Evolutionary conservation across 2,113 vertebrate species (phyloP).

Genomic region (western clawed frog (Xenopus tropicalis)): UCB_Xtro_10.0 CM004445.2:93172001-93172500

Average conservation of each 20-base stretch:
- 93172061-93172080: too few species aligned
- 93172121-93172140: neutral
- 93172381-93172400: neutral
- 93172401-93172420: neutral
- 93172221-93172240: neutral
- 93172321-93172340: neutral
- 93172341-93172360: constrained; percentile 1
- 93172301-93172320: neutral
- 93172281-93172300: neutral
- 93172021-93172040: too few species aligned
- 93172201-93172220: constrained; percentile 3
- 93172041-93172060: too few species aligned
- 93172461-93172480: constrained; percentile 3
- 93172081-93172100: too few species aligned
- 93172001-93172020: too few species aligned
- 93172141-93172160: neutral
- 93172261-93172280: neutral
- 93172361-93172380: constrained; percentile 1
- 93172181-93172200: neutral
- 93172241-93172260: neutral
- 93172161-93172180: neutral
- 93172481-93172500: constrained; percentile 2
- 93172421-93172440: constrained; percentile 3
- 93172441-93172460: constrained; percentile 3
- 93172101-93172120: neutral